A percentile compares a stretch with the other conserved stretches of the same genome.
These are phyloP conservation scores for Xyrauchen texanus DNA, from an alignment of 2,113 vertebrate genomes.

Conservation along the genomic window DNA sequence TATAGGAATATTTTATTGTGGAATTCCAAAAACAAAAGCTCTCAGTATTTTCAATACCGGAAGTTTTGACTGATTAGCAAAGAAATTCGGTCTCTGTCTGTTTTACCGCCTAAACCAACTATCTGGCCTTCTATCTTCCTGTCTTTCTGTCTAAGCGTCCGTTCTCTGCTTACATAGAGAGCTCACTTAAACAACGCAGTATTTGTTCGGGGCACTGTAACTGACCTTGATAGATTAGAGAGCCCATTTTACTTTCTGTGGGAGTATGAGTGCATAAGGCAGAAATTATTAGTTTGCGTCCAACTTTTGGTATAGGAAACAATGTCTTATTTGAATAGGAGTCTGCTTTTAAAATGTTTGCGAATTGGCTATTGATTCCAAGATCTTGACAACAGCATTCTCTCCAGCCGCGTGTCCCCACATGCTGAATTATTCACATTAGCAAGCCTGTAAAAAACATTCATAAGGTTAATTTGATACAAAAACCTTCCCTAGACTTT, in stretches of 20 bases:
- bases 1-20: too few relatives aligned
- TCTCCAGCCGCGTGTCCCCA: conserved; percentile 9
- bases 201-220: conserved; percentile 69
- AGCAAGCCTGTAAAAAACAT: conserved; percentile 50
- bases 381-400: conserved; percentile 25
- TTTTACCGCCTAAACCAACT: conserved; percentile 40
- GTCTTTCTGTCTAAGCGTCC: conserved; percentile 50
- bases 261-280: conserved; percentile 59
- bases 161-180: conserved; percentile 59
- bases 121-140: conserved; percentile 52
- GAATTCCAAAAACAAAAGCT: not conserved
- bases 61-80: not conserved
- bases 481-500: conserved; percentile 76
- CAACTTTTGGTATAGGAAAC: conserved; percentile 29
- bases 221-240: conserved; percentile 80
- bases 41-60: conserved; percentile 6
- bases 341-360: not conserved
- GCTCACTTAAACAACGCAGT: conserved; percentile 65
- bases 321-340: conserved; percentile 9
- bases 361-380: not conserved
- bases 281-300: conserved; percentile 69
- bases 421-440: conserved; percentile 56
- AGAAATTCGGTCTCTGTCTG: conserved; percentile 40
- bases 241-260: conserved; percentile 64
- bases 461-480: conserved; percentile 73